A percentile compares a stretch with the other conserved stretches of the same genome.
phyloP scores from a whole-genome alignment of 2,113 vertebrate species.

The Nannospalax galili region DNA sequence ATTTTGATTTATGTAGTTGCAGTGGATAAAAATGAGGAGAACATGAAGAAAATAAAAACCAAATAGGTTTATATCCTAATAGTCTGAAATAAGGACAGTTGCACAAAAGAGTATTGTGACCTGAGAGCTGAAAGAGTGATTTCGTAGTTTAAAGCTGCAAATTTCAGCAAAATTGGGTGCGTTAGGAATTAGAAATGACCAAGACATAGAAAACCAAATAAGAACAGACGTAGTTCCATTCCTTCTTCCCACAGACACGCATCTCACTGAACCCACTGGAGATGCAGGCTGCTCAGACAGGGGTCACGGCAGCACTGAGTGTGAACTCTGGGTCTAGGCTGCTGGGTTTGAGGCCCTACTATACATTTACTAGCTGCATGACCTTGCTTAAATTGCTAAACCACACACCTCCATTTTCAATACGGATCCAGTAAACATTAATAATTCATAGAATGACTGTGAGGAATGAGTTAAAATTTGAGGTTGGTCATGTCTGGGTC shows the following conservation, averaged over 20 bases:
- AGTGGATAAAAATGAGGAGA: not conserved
- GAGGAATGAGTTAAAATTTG: not conserved
- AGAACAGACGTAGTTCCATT: not conserved
- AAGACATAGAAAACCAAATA: not conserved
- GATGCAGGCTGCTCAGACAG: not conserved
- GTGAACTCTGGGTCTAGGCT: not conserved
- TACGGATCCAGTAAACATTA: not conserved
- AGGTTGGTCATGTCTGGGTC: not conserved
- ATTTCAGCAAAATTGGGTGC: not conserved
- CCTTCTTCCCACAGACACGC: not conserved
- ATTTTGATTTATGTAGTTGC: not conserved
- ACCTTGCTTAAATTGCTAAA: not conserved
- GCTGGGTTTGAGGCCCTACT: not conserved
- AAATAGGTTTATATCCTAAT: not conserved
- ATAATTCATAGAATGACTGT: not conserved
- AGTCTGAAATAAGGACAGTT: not conserved
- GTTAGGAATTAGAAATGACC: not conserved
- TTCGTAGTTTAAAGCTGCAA: not conserved
- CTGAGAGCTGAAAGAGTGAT: not conserved
- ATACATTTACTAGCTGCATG: not conserved
- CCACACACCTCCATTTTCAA: not conserved
- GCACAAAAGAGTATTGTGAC: not conserved
- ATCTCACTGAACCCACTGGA: not conserved
- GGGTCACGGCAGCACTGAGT: not conserved
- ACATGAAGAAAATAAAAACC: not conserved